Percentiles rank a stretch among this genome's conserved stretches.
These are phyloP conservation scores for Xanthostigma xanthostigma DNA, from an alignment of 2,888 invertebrate genomes.

Conservation along the genomic window DNA sequence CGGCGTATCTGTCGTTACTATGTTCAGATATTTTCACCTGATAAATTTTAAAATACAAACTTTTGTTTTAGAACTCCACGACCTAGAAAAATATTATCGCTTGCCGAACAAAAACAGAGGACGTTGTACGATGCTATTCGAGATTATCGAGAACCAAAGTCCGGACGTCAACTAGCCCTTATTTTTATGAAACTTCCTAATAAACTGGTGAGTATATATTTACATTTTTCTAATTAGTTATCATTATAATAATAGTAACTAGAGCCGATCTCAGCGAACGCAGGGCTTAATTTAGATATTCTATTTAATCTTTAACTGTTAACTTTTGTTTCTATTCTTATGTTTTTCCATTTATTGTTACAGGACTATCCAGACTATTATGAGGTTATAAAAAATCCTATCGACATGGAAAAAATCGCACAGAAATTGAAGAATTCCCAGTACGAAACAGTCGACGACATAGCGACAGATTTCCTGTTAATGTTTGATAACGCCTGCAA, in stretches of 20 bases:
- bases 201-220: slow-evolving; percentile 43
- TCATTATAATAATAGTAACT: background rate
- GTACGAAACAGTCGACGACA: slow-evolving; percentile 72
- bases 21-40: background rate
- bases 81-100: slow-evolving; percentile 34
- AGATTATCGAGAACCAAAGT: slow-evolving; percentile 74
- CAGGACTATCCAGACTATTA: slow-evolving; percentile 94
- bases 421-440: slow-evolving; percentile 62
- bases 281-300: too few species aligned
- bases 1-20: too few species aligned
- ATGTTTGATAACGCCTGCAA: slow-evolving; percentile 97
- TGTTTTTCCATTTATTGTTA: slow-evolving; percentile 9
- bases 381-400: slow-evolving; percentile 89
- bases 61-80: slow-evolving; percentile 9
- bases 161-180: slow-evolving; percentile 74
- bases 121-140: slow-evolving; percentile 78
- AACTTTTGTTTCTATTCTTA: too few species aligned
- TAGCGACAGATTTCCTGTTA: slow-evolving; percentile 75
- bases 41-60: slow-evolving; percentile 3
- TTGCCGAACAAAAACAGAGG: slow-evolving; percentile 62
- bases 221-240: background rate
- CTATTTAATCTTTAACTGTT: too few species aligned
- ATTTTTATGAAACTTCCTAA: slow-evolving; percentile 93
- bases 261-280: too few species aligned
- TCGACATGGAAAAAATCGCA: slow-evolving; percentile 90